Percentiles rank a stretch among this genome's conserved stretches.
Evolutionary conservation across 2,888 invertebrate genomes (phyloP).

Genomic region (Phortica magna): DNA sequence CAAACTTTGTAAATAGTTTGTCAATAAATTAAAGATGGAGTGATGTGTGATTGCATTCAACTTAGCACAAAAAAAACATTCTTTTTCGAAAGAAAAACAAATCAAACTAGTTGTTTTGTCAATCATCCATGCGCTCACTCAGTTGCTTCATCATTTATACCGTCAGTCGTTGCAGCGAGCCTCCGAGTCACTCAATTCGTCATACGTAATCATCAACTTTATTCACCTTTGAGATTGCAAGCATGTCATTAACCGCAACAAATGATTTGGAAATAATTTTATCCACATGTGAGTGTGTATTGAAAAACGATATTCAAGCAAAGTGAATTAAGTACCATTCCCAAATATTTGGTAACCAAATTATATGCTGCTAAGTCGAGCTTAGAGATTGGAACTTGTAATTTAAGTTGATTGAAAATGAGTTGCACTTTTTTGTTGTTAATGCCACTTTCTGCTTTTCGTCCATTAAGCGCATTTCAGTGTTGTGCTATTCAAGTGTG

Average conservation of each 20-base stretch:
- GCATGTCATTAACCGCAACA: constrained; percentile 27
- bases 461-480: too few species aligned
- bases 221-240: constrained; percentile 16
- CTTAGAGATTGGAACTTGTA: background rate
- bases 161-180: background rate
- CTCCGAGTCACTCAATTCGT: constrained; percentile 1
- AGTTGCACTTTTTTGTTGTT: background rate
- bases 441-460: background rate
- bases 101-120: background rate
- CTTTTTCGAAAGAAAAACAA: constrained; percentile 1
- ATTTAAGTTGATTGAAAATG: constrained; percentile 4
- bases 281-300: background rate
- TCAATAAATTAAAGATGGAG: background rate
- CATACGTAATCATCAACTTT: background rate
- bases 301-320: background rate
- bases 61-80: constrained; percentile 12
- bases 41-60: constrained; percentile 1
- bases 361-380: background rate
- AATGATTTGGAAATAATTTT: constrained; percentile 8
- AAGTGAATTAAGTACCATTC: background rate
- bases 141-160: background rate
- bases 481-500: too few species aligned
- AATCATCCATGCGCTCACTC: constrained; percentile 8
- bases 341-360: constrained; percentile 19
- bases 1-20: constrained; percentile 28